phyloP scores from a whole-genome alignment of 64 coral and sea anemone species.

The Montipora foliosa region DNA sequence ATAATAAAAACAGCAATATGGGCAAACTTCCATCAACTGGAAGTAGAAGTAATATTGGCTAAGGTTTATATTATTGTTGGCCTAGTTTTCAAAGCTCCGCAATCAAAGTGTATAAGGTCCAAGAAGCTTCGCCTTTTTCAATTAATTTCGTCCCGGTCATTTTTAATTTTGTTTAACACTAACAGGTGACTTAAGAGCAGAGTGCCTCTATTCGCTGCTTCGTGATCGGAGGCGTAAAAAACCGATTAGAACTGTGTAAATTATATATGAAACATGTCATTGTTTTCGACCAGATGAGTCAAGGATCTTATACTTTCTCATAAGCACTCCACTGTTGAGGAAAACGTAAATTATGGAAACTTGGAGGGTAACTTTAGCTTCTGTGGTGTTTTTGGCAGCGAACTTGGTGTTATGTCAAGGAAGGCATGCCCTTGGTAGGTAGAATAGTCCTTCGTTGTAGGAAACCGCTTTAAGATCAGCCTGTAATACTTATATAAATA shows the following conservation, averaged over 20 bases:
- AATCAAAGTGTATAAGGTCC: not conserved
- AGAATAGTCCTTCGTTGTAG: not conserved
- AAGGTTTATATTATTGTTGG: no score
- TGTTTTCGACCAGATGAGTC: slow-evolving; percentile 35
- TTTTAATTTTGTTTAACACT: not conserved
- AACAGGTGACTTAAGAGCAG: not conserved
- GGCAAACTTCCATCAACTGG: not conserved
- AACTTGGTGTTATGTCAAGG: not conserved
- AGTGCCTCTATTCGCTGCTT: not conserved
- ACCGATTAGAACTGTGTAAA: slow-evolving; percentile 35
- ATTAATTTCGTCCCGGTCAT: not conserved
- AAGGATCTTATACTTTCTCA: slow-evolving; percentile 3
- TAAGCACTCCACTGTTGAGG: slow-evolving; percentile 14
- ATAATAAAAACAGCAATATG: not conserved
- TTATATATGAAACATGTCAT: slow-evolving; percentile 54
- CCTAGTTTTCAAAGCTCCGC: no score
- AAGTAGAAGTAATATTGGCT: not conserved
- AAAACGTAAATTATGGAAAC: slow-evolving; percentile 29
- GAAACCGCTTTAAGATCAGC: not conserved
- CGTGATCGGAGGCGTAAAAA: not conserved
- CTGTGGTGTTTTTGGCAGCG: not conserved
- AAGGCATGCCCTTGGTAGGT: not conserved
- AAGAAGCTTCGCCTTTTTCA: not conserved
- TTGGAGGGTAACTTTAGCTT: slow-evolving; percentile 1
- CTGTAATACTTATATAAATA: not conserved